Evolutionary conservation across 2,113 vertebrate genomes (phyloP).

Genomic region (Dromaius novaehollandiae): DNA sequence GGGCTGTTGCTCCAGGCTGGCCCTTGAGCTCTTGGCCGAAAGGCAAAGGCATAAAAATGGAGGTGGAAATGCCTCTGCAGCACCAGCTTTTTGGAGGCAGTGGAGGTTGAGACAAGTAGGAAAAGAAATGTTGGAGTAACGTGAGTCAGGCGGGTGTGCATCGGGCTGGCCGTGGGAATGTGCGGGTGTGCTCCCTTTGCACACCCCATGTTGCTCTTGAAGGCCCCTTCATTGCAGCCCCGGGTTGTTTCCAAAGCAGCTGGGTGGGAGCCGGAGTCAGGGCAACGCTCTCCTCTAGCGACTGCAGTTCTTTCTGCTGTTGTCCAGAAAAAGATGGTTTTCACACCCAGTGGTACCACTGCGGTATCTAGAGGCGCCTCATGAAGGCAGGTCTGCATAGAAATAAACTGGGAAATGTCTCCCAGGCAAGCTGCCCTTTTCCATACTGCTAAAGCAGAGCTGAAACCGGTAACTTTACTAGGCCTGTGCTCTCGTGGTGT

Average conservation of each 20-base stretch:
- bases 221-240: neutral
- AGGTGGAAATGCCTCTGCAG: neutral
- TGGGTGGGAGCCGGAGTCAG: neutral
- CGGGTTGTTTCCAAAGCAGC: neutral
- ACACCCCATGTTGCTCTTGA: fast-evolving
- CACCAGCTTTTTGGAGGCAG: neutral
- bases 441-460: neutral
- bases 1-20: neutral
- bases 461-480: neutral
- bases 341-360: fast-evolving
- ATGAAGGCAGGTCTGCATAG: neutral
- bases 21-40: neutral
- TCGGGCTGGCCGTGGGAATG: neutral
- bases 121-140: neutral
- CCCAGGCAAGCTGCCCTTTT: neutral
- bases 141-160: neutral
- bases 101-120: no score
- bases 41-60: neutral
- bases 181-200: no score
- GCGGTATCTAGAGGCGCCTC: neutral
- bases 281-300: fast-evolving
- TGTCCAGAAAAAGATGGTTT: neutral
- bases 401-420: neutral
- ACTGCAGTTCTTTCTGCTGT: neutral
- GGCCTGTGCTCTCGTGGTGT: neutral